Conservation (phyloP, 2,113 vertebrate genomes). For the Pantherophis guttatus region DNA sequence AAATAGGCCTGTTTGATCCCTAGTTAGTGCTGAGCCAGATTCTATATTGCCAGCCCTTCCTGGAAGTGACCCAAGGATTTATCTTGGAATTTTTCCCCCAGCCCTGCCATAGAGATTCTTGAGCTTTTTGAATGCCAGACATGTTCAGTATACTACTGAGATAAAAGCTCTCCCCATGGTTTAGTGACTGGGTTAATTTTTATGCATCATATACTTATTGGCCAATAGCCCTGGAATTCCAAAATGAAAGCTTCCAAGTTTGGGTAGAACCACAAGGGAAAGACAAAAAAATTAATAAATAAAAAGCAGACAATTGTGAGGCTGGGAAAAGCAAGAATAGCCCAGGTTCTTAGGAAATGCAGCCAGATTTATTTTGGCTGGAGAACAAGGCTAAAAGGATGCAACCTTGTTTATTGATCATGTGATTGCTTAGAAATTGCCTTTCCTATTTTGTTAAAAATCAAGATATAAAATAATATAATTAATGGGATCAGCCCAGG, state of each 20-base stretch:
- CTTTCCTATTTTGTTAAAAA: not conserved
- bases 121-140: not conserved
- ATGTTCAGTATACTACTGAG: not conserved
- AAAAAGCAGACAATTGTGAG: not conserved
- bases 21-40: not conserved
- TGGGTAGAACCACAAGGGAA: not conserved
- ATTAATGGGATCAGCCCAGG: not conserved
- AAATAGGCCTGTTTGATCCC: not conserved
- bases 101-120: not conserved
- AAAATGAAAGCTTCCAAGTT: not conserved
- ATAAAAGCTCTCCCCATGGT: not conserved
- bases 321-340: not conserved
- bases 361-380: not conserved
- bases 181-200: not conserved
- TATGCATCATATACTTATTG: not conserved
- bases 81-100: not conserved
- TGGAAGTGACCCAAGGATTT: not conserved
- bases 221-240: not conserved
- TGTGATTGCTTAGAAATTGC: not conserved
- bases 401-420: not conserved
- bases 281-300: not conserved
- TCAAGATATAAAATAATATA: not conserved
- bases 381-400: not conserved
- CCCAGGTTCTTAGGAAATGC: not conserved
- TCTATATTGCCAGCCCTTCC: not conserved